Base-by-base conservation (phyloP, 1,140 invertebrate genomes). In the Schlechtendalia chinensis region DNA sequence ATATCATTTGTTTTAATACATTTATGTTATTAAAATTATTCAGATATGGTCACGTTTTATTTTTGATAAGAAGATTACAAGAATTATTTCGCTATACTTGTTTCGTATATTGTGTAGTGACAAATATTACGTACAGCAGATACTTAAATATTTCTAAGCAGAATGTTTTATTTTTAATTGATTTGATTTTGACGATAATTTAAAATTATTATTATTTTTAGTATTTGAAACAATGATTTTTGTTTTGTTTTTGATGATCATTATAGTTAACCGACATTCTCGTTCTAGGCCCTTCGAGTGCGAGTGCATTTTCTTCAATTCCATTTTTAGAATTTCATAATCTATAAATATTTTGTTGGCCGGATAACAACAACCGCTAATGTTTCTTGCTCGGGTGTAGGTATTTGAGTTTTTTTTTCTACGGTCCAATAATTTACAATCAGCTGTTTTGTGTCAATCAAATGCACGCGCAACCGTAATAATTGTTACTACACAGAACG, bases 301-400 rank as follows among this genome's bases (percentile, higher is more conserved):
- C 50, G 69, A 24, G 10, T 54, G 24, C 17, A 53, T 29, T 77
- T 59, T n/a, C 32, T 77, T 24, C 53, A 53, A 39, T 1, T 5
- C 72, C 54, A 77, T 77, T 77, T 77, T 59, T 77, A 77, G 54
- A 77, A 59, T 59, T 24, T 32, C 32, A 27, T 45, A 54, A 11
- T 77, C 54, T 77, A 77, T 58, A 77, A 77, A 77, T 77, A 77
- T 59, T 45, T 50, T 6, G 27, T 56, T 77, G 72, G 56, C 56
- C 53, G 56, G 54, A 77, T 54, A 77, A 77, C 72, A 77, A 77
- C 72, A 59, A 77, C 29, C 19, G 32, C 32, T 77, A 59, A 58
- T 24, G 72, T 77, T 77, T 77, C 56, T 77, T 77, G 72, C 53
- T 32, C 56, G 1, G 54, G 72, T 58, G 8, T 32, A 63, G n/a